Conservation (phyloP, 2,888 invertebrate species). For the Suillia variegata region DNA sequence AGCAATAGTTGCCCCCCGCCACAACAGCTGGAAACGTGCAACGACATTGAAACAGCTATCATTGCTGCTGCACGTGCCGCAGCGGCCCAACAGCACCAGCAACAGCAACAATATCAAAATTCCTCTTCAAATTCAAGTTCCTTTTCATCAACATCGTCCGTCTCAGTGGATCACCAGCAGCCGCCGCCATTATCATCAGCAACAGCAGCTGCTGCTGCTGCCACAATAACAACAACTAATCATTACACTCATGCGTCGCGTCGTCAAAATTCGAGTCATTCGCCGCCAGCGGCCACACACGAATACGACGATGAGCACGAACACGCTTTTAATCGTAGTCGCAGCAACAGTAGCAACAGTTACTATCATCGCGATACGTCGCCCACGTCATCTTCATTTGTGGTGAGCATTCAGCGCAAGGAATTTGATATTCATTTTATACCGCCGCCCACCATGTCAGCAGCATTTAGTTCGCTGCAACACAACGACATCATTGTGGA, state of each 20-base stretch:
- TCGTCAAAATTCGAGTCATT: constrained; percentile 4
- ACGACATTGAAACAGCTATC: constrained; percentile 57
- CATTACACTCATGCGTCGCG: constrained; percentile 21
- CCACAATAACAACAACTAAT: no score
- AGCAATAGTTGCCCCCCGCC: constrained; percentile 28
- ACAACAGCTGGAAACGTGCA: constrained; percentile 56
- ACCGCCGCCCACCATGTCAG: constrained; percentile 50
- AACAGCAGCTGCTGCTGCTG: constrained; percentile 22
- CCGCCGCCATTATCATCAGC: constrained; percentile 13
- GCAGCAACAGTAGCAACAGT: constrained; percentile 36
- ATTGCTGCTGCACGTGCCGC: constrained; percentile 56
- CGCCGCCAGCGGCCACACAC: no score
- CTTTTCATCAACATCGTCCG: constrained; percentile 32
- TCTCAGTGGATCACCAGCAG: constrained; percentile 16
- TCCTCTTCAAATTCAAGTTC: constrained; percentile 35
- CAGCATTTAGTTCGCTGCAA: constrained; percentile 55
- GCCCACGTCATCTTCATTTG: constrained; percentile 27
- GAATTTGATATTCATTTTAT: constrained; percentile 47
- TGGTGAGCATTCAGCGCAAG: constrained; percentile 32
- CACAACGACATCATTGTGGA: constrained; percentile 69
- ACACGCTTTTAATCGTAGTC: constrained; percentile 18
- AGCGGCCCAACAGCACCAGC: constrained; percentile 35
- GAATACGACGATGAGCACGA: not conserved
- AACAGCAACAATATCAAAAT: constrained; percentile 27
- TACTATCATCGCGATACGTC: constrained; percentile 33